Conservation (phyloP, 2,113 vertebrate genomes). For the Isichthys henryi region DNA sequence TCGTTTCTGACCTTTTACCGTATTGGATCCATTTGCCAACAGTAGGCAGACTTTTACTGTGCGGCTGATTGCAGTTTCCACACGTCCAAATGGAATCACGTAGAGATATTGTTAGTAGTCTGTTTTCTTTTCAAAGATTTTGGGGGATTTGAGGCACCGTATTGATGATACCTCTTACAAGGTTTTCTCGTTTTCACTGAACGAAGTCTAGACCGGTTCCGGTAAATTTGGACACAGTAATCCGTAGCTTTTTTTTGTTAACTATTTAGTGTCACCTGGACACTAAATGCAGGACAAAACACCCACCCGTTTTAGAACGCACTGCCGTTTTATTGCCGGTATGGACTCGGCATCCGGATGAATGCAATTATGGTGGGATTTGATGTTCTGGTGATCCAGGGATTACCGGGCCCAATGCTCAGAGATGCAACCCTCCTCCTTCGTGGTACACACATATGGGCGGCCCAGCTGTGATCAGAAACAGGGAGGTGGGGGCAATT, state of each 20-base stretch:
- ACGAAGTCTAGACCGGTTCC: background rate
- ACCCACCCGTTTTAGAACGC: conserved; percentile 23
- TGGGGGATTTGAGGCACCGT: background rate
- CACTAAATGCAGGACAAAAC: background rate
- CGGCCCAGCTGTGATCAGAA: conserved; percentile 72
- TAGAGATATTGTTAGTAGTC: background rate
- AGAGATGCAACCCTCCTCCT: conserved; percentile 61
- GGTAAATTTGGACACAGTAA: background rate
- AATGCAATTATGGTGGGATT: conserved; percentile 73
- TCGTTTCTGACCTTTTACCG: background rate
- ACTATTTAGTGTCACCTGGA: background rate
- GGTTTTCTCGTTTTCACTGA: conserved; percentile 1
- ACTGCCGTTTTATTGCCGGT: conserved; percentile 21
- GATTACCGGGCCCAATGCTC: conserved; percentile 63
- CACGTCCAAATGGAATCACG: background rate
- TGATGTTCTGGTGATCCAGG: conserved; percentile 67
- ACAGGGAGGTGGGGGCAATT: conserved; percentile 65
- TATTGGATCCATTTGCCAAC: background rate
- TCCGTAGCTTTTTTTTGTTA: background rate
- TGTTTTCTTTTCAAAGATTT: background rate
- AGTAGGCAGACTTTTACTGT: background rate
- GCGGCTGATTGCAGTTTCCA: background rate
- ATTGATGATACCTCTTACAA: background rate
- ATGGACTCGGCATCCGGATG: conserved; percentile 60
- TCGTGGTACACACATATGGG: conserved; percentile 67